These are phyloP conservation scores for Leptura quadrifasciata DNA, from an alignment of 2,888 invertebrate genomes.

Conservation along the genomic window DNA sequence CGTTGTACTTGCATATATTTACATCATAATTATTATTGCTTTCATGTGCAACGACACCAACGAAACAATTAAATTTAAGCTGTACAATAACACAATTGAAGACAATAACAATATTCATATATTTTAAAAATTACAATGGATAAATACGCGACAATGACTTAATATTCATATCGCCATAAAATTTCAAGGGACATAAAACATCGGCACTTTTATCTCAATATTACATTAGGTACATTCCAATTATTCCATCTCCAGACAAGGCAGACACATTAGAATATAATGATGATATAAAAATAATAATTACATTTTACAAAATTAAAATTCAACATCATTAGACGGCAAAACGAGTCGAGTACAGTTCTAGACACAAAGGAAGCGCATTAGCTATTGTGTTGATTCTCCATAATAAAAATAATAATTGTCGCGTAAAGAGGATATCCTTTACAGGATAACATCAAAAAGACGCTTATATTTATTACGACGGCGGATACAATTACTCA, in stretches of 20 bases:
- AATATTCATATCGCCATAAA: constrained; percentile 16
- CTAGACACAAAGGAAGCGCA: constrained; percentile 58
- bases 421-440: constrained; percentile 69
- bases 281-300: constrained; percentile 28
- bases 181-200: constrained; percentile 9
- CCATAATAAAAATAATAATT: constrained; percentile 68
- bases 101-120: constrained; percentile 14
- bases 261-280: constrained; percentile 20
- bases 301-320: constrained; percentile 19
- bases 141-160: not conserved
- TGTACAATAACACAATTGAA: constrained; percentile 7
- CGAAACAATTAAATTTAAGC: constrained; percentile 8
- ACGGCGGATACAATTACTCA: constrained; percentile 43
- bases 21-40: not conserved
- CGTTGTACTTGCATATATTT: not conserved
- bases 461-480: constrained; percentile 46
- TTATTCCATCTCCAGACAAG: constrained; percentile 13
- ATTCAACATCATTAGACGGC: constrained; percentile 24
- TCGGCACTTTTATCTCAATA: constrained; percentile 23
- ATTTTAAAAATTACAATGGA: not conserved
- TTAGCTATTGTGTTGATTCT: constrained; percentile 62
- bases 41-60: constrained; percentile 1
- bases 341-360: constrained; percentile 11
- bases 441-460: constrained; percentile 64
- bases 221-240: constrained; percentile 17